Conservation (phyloP, 35 echinoderm and acorn worm genomes). For the Apostichopus californicus region DNA sequence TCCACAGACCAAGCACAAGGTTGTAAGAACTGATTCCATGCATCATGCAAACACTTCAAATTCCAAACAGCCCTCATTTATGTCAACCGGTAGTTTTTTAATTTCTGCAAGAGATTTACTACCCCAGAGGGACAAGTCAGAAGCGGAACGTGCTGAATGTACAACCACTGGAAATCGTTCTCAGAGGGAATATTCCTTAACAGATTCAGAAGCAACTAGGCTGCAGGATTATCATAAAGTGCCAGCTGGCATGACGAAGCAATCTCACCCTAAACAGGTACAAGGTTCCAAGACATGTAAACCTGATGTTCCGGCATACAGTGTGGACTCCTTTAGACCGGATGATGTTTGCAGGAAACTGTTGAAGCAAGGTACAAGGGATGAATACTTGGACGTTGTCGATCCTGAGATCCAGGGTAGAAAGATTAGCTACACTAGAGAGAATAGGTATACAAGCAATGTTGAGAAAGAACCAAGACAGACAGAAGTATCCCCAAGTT, state of each 20-base stretch:
- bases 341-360: background rate
- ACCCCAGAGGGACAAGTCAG: background rate
- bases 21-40: background rate
- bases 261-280: background rate
- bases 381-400: background rate
- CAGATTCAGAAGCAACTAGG: background rate
- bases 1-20: background rate
- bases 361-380: background rate
- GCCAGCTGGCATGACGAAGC: background rate
- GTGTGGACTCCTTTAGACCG: background rate
- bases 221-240: background rate
- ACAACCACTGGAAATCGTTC: background rate
- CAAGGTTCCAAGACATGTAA: background rate
- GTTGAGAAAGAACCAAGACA: background rate
- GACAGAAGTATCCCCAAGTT: background rate
- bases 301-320: background rate
- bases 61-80: background rate
- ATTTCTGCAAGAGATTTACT: slow-evolving; percentile 19
- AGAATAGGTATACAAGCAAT: background rate
- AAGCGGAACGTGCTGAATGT: background rate
- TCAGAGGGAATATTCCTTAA: too few species aligned
- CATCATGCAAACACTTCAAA: background rate
- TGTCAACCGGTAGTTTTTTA: slow-evolving; percentile 42
- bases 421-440: background rate
- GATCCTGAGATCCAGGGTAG: background rate